Evolutionary conservation across 2,888 invertebrate genomes (phyloP), one percentile per base, ranked within the genome.

Genomic region (Mythimna lalbum): DNA sequence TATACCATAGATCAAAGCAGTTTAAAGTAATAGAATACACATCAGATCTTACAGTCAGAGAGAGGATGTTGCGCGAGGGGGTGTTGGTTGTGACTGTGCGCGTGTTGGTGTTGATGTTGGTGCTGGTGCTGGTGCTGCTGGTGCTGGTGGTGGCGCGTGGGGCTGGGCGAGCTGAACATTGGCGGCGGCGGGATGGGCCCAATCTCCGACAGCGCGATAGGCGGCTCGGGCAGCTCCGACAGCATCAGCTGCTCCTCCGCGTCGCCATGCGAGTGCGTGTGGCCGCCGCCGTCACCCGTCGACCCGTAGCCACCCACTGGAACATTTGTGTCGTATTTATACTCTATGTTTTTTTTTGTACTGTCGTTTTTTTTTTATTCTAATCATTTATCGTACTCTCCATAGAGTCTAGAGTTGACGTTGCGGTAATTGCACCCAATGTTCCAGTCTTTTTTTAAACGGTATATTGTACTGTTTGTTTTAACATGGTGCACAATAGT

Each of bases 131-230:
- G 89, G 83, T 75, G 75, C 63, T 93, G 80, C 63, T 93, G 80
- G 97, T 86, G 88, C 75, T 86, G 90, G 69, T 87, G 90, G 84
- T 95, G 95, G 39, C 95, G 90, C 70, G 97, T 95, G 81, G 98
- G 98, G 93, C 98, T 98, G 83, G 98, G 98, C 88, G 98, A 98
- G 94, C 98, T 98, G 97, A 99, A 99, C 99, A 99, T 99, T 84
- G 99, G 99, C 89, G 99, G 99, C 88, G 99, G 99, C 89, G 98
- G 98, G 93, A 98, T 98, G 83, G 98, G 99, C 80, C 99, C 99
- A 93, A 99, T 99, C 90, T 99, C 99, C 82, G 98, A 98, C 81
- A 99, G 96, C 69, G 98, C 98, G 90, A 99, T 98, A 85, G 98
- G 98, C 84, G 98, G 98, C 95, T 98, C 98, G 84, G 98, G 98